These are phyloP conservation scores for Rotaria macrura DNA, from an alignment of 2,888 invertebrate genomes.

Conservation along the genomic window DNA sequence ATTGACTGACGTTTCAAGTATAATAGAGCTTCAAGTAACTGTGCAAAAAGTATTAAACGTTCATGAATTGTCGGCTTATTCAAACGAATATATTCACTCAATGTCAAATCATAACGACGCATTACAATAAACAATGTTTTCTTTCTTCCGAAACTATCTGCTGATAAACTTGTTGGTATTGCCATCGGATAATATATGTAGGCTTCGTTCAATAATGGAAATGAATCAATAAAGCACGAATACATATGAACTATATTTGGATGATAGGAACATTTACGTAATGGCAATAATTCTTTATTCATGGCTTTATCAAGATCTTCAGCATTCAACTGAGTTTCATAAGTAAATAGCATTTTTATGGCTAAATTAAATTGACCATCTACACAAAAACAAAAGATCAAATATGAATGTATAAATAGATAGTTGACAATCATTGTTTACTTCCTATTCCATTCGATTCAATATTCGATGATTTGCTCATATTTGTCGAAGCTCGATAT, in stretches of 20 bases:
- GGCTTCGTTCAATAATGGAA: slow-evolving; percentile 62
- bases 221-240: slow-evolving; percentile 67
- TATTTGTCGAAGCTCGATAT: neutral
- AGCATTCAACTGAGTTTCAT: slow-evolving; percentile 70
- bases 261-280: slow-evolving; percentile 52
- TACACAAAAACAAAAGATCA: neutral
- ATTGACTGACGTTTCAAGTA: slow-evolving; percentile 64
- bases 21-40: slow-evolving; percentile 68
- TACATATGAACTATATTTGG: slow-evolving; percentile 72
- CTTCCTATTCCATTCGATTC: neutral
- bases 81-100: slow-evolving; percentile 55
- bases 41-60: slow-evolving; percentile 62
- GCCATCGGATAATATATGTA: slow-evolving; percentile 65
- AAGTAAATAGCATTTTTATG: slow-evolving; percentile 82
- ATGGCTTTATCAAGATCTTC: slow-evolving; percentile 65
- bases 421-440: neutral
- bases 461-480: neutral
- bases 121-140: slow-evolving; percentile 75
- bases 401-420: neutral
- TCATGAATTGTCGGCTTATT: slow-evolving; percentile 54
- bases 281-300: slow-evolving; percentile 70
- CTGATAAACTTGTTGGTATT: slow-evolving; percentile 64
- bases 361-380: slow-evolving; percentile 54
- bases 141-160: slow-evolving; percentile 65
- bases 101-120: slow-evolving; percentile 65